Base-by-base conservation (phyloP, 2,888 invertebrate genomes). In the Agonum fuliginosum region DNA sequence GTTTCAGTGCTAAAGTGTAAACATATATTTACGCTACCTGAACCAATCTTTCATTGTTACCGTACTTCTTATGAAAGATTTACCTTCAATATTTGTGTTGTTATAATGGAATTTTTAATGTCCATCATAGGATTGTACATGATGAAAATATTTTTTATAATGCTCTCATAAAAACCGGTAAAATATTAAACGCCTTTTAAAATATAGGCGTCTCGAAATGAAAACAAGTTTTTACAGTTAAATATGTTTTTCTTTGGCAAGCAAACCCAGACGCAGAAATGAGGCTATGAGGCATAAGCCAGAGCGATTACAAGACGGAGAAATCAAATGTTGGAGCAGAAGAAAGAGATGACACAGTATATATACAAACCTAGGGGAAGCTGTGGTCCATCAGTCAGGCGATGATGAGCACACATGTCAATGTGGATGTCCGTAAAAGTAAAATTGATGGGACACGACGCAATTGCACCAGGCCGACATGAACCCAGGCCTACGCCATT, bases 371-470 rank as follows among this genome's bases (percentile, higher is more conserved):
- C 10, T 3, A 43, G 3, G 43, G 43, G n/a, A 12, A 43, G n/a
- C 14, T 43, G n/a, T 43, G 43, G n/a, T 43, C 6, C 43, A n/a
- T n/a, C n/a, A n/a, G n/a, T n/a, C n/a, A 17, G 10, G 10, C 5
- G 51, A 51, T 51, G 51, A 8, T 51, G 51, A 8, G 51, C 4
- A 51, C 19, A 51, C 20, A 51, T n/a, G n/a, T 51, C 51, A 51
- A 51, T 51, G n/a, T n/a, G 51, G 17, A 19, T 51, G 20, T 51
- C 20, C 5, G 19, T 19, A 19, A 17, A 51, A 51, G 51, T 51
- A 51, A 17, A 51, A 51, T 51, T 51, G 51, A 51, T 51, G 51
- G 20, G 51, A 51, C 51, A 51, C 4, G 20, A 19, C 51, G 10
- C 51, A 51, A 51, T 51, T 51, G 51, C 19, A 51, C 20, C 51